Percentiles rank a stretch among this genome's conserved stretches.
Evolutionary conservation across 2,888 invertebrate species (phyloP).

Genomic region (Chrysomela aeneicollis): DNA sequence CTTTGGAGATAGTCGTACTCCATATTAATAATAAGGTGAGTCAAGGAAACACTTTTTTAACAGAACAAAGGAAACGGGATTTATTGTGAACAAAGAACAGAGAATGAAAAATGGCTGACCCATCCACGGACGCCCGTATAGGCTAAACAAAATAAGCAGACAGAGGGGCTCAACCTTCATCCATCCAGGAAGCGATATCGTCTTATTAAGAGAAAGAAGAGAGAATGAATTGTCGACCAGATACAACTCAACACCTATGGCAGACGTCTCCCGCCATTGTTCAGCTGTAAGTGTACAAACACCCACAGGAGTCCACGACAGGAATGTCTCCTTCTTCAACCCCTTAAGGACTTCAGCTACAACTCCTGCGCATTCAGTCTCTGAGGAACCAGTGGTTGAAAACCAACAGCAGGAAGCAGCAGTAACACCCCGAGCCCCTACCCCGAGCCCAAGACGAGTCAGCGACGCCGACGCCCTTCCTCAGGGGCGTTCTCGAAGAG

Average conservation of each 20-base stretch:
- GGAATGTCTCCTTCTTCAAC: background rate
- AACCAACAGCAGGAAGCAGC: background rate
- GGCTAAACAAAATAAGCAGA: no score
- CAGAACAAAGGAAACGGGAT: no score
- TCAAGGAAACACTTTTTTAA: no score
- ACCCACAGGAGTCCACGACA: background rate
- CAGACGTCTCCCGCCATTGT: background rate
- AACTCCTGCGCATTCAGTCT: background rate
- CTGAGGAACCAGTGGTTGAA: background rate
- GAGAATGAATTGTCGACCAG: background rate
- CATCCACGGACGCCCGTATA: no score
- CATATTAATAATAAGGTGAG: no score
- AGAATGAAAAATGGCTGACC: no score
- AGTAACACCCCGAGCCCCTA: background rate
- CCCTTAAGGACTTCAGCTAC: background rate
- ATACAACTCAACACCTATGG: background rate
- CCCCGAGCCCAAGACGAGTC: background rate
- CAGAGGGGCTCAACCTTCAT: background rate
- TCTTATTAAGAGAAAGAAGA: background rate
- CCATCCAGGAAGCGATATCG: background rate
- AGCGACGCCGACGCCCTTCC: background rate
- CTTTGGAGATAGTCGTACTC: no score
- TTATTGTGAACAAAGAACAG: no score
- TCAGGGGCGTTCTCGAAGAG: background rate
- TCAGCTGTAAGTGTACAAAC: background rate